Conservation (phyloP, 2,888 invertebrate species). For the Gisinianus flammeolus region DNA sequence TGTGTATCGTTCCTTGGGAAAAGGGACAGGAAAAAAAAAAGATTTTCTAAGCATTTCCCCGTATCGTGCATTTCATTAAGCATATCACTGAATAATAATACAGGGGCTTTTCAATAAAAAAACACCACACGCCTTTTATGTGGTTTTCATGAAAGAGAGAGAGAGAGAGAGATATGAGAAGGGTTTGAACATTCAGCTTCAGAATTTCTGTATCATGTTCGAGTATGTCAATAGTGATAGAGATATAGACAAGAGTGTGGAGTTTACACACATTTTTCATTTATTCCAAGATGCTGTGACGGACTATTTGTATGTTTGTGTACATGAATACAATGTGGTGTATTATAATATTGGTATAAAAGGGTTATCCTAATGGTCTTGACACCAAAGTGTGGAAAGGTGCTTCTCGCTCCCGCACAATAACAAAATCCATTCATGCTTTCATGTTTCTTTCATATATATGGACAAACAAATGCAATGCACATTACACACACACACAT, state of each 20-base stretch:
- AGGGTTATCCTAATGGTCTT: conserved; percentile 51
- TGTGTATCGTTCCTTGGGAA: too few species aligned
- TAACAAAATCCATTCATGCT: conserved; percentile 6
- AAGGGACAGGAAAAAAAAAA: background rate
- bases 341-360: too few species aligned
- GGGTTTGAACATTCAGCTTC: too few species aligned
- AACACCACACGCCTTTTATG: background rate
- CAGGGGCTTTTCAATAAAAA: too few species aligned
- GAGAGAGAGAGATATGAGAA: too few species aligned
- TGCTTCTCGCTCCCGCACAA: conserved; percentile 10
- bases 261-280: background rate
- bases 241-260: background rate
- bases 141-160: background rate
- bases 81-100: conserved; percentile 21
- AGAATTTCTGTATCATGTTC: too few species aligned
- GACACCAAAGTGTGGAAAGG: conserved; percentile 57
- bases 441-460: background rate
- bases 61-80: conserved; percentile 27
- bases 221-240: conserved; percentile 2
- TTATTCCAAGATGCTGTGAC: background rate
- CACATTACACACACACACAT: background rate
- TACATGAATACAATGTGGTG: too few species aligned
- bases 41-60: background rate
- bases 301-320: too few species aligned
- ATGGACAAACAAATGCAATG: background rate